phyloP scores from a whole-genome alignment of 2,888 invertebrate genomes.

The Altica lythri region DNA sequence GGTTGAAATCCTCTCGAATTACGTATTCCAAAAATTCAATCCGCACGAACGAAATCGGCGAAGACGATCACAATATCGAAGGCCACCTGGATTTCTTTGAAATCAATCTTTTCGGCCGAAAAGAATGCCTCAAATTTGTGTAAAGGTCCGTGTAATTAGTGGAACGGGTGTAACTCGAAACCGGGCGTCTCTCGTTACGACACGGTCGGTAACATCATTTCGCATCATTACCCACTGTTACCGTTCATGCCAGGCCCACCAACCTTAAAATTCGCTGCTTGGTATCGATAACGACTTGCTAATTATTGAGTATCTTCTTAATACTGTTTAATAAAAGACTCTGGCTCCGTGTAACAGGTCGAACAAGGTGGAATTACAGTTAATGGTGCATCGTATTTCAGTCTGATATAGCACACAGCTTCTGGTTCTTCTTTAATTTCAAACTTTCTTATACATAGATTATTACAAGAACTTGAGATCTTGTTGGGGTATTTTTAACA shows the following conservation, averaged over 20 bases:
- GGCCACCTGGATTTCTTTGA: slow-evolving; percentile 37
- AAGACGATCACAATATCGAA: slow-evolving; percentile 20
- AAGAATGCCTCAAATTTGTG: slow-evolving; percentile 35
- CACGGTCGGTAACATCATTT: slow-evolving; percentile 39
- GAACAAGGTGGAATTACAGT: slow-evolving; percentile 25
- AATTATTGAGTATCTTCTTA: slow-evolving; percentile 38
- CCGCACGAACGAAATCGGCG: slow-evolving; percentile 1
- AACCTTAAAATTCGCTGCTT: slow-evolving; percentile 28
- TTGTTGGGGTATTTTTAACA: no score
- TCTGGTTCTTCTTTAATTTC: no score
- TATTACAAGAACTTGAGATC: no score
- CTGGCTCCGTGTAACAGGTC: slow-evolving; percentile 31
- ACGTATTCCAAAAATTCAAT: slow-evolving; percentile 17
- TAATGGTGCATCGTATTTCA: slow-evolving; percentile 25
- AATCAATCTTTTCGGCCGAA: slow-evolving; percentile 35
- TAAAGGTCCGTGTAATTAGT: slow-evolving; percentile 37
- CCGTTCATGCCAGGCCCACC: slow-evolving; percentile 21
- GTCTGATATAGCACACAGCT: no score
- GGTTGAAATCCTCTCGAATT: slow-evolving; percentile 16
- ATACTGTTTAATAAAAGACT: slow-evolving; percentile 34
- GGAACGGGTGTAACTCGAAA: slow-evolving; percentile 37
- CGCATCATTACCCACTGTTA: slow-evolving; percentile 37
- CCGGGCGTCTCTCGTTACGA: slow-evolving; percentile 28
- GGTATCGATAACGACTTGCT: slow-evolving; percentile 38
- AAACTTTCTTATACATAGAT: no score